A percentile compares a stretch with the other conserved stretches of the same genome.
phyloP scores from a whole-genome alignment of 2,113 vertebrate species.

The Hydropotes inermis region DNA sequence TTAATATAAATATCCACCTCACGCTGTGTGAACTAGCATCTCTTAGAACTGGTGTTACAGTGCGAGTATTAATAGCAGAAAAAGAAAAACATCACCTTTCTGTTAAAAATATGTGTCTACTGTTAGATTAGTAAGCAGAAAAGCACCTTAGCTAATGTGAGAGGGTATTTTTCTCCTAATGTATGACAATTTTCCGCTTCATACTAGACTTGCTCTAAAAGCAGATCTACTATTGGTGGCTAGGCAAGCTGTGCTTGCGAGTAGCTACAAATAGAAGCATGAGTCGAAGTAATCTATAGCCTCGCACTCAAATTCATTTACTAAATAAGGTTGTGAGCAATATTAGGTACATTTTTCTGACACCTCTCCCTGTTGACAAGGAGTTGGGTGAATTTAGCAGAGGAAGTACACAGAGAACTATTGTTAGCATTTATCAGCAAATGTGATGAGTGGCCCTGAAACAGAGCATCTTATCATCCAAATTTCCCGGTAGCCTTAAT shows the following conservation, averaged over 20 bases:
- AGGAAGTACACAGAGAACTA: conserved; percentile 44
- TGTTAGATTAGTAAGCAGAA: neutral
- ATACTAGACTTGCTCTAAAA: neutral
- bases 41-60: neutral
- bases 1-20: neutral
- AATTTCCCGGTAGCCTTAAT: neutral
- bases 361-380: conserved; percentile 56
- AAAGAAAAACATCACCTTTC: neutral
- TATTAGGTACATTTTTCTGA: conserved; percentile 39
- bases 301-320: conserved; percentile 61
- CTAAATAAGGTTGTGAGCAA: conserved; percentile 73
- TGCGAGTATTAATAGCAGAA: neutral
- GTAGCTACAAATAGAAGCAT: conserved; percentile 75
- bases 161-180: neutral
- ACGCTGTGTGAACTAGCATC: neutral
- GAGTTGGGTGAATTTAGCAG: neutral
- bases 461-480: conserved; percentile 28
- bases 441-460: conserved; percentile 48
- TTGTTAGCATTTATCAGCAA: conserved; percentile 64
- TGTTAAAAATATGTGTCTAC: neutral
- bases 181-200: neutral
- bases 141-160: neutral
- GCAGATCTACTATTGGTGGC: neutral
- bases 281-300: conserved; percentile 52
- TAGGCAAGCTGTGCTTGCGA: neutral